phyloP scores from a whole-genome alignment of 2,888 invertebrate species.

The Tiliacea citrago region DNA sequence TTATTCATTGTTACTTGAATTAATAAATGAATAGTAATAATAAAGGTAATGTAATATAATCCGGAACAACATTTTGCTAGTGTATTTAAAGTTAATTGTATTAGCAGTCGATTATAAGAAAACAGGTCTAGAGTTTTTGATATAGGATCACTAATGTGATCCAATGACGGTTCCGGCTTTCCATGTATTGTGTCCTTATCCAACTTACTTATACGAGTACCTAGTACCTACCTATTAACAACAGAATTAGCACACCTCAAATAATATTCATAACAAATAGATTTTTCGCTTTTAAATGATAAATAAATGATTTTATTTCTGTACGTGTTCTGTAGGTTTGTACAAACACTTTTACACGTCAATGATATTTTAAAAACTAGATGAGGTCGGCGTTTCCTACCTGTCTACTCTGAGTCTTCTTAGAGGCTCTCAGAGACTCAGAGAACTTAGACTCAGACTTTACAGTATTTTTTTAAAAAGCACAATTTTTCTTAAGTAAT shows the following conservation, averaged over 20 bases:
- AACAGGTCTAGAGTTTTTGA: background rate
- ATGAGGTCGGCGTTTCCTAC: no score
- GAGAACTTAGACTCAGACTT: no score
- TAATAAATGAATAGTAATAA: no score
- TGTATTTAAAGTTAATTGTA: background rate
- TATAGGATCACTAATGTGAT: background rate
- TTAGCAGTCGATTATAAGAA: background rate
- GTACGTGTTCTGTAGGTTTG: no score
- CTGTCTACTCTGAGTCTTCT: no score
- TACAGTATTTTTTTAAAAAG: background rate
- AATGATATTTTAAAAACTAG: no score
- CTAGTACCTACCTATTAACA: no score
- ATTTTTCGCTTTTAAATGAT: background rate
- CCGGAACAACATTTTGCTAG: background rate
- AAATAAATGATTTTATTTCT: no score
- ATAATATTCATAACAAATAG: background rate
- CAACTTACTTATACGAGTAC: no score
- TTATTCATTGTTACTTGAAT: no score
- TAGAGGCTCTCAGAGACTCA: no score
- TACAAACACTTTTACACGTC: no score
- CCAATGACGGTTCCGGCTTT: background rate
- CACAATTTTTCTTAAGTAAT: background rate
- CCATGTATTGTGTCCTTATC: background rate
- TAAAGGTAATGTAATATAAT: background rate
- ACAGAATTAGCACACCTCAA: background rate